Percentiles rank a stretch among this genome's conserved stretches.
Conservation (phyloP, 2,113 vertebrate species). For the Chaetura pelagica region DNA sequence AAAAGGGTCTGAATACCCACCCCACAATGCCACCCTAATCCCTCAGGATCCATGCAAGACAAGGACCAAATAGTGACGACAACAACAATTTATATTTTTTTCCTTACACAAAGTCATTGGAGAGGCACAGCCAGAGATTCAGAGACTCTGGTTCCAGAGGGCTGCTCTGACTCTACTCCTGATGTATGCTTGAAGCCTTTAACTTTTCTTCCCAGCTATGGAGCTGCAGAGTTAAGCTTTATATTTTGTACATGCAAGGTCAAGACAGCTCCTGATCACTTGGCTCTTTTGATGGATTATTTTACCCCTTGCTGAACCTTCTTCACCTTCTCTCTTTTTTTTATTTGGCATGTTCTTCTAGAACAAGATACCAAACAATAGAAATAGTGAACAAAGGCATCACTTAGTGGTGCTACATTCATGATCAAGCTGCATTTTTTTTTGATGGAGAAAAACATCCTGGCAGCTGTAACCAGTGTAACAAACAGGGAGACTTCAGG, state of each 20-base stretch:
- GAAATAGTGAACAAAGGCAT: not conserved
- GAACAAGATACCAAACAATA: not conserved
- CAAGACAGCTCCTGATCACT: not conserved
- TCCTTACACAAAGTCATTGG: not conserved
- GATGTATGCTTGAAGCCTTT: not conserved
- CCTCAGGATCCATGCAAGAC: not conserved
- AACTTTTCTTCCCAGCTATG: not conserved
- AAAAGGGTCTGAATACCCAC: not conserved
- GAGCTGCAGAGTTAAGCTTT: not conserved
- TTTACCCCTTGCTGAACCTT: not conserved
- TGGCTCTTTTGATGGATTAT: not conserved
- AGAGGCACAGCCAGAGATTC: not conserved
- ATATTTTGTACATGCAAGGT: not conserved
- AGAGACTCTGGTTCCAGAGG: not conserved
- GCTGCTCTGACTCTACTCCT: not conserved
- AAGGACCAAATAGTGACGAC: not conserved
- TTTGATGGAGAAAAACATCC: not conserved
- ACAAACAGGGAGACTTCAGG: not conserved
- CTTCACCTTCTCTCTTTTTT: not conserved
- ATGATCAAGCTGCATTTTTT: not conserved
- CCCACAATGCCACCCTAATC: not conserved
- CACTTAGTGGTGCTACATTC: not conserved
- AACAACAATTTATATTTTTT: too few species aligned
- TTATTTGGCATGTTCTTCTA: not conserved
- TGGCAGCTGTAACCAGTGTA: not conserved